These are phyloP conservation scores for Leucophora obtusa DNA, from an alignment of 2,888 invertebrate genomes.

Conservation along the genomic window DNA sequence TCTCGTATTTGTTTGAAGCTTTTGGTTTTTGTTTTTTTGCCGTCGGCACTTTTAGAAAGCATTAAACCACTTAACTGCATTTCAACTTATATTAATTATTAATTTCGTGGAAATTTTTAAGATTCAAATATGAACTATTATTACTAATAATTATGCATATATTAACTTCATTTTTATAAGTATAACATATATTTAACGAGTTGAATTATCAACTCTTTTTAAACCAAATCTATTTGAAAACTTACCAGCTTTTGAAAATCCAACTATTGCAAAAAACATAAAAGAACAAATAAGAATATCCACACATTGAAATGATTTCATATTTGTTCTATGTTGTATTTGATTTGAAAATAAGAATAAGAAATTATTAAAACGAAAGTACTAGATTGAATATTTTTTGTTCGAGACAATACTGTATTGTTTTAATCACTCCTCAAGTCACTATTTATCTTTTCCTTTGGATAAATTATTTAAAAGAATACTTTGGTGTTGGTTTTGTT, in stretches of 20 bases:
- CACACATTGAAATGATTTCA: slow-evolving; percentile 72
- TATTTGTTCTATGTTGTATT: slow-evolving; percentile 49
- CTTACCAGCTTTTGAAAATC: slow-evolving; percentile 74
- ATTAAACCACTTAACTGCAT: too few relatives aligned
- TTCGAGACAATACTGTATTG: slow-evolving; percentile 1
- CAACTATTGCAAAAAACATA: slow-evolving; percentile 67
- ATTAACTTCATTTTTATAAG: too few relatives aligned
- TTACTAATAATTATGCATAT: too few relatives aligned
- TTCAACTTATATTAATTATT: too few relatives aligned
- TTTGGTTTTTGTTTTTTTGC: too few relatives aligned
- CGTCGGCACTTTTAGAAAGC: too few relatives aligned
- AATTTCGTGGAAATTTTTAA: too few relatives aligned
- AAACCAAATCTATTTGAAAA: slow-evolving; percentile 13
- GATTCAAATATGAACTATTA: too few relatives aligned
- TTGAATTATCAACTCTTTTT: too few relatives aligned
- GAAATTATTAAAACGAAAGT: background rate
- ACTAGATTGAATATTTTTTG: background rate
- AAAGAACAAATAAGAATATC: slow-evolving; percentile 70
- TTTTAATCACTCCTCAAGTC: slow-evolving; percentile 46
- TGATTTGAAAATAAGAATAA: background rate
- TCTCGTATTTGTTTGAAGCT: too few relatives aligned
- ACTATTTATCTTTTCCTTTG: slow-evolving; percentile 35
- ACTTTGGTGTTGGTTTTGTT: slow-evolving; percentile 6
- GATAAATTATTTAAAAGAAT: background rate
- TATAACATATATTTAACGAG: too few relatives aligned